Conservation (phyloP, 2,113 vertebrate species). For the Mormyrus iriodes region DNA sequence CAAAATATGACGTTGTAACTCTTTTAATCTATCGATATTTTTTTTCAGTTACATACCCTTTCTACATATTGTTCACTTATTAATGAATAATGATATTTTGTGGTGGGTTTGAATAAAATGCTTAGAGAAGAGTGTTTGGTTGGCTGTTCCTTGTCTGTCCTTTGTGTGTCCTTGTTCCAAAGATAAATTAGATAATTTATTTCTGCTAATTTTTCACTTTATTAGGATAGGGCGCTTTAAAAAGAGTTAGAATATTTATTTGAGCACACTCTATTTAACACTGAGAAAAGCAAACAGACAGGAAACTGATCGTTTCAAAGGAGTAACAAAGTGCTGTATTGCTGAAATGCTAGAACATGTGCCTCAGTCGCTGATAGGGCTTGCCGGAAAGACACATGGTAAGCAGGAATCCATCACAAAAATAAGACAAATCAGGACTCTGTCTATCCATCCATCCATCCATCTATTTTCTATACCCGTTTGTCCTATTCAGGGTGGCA, state of each 20-base stretch:
- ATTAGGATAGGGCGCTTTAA: neutral
- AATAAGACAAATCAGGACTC: neutral
- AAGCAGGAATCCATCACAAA: neutral
- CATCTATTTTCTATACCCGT: neutral
- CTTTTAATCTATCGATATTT: neutral
- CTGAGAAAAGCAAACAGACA: neutral
- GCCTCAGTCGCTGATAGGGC: neutral
- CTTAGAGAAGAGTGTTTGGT: neutral
- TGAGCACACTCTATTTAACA: neutral
- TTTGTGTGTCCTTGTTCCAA: neutral
- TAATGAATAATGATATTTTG: neutral
- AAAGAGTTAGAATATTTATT: neutral
- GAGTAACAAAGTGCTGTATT: neutral
- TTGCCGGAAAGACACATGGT: neutral
- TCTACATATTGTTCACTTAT: neutral
- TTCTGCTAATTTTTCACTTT: neutral
- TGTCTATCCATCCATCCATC: neutral
- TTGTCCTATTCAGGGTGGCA: neutral
- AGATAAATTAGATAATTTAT: neutral
- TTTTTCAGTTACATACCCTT: neutral
- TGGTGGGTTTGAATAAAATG: neutral
- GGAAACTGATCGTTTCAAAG: neutral
- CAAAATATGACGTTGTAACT: neutral
- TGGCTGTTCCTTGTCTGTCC: neutral
- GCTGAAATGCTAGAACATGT: neutral